These are phyloP conservation scores for Rhynchotus rufescens DNA, from an alignment of 2,797 vertebrate species.

Conservation along the genomic window DNA sequence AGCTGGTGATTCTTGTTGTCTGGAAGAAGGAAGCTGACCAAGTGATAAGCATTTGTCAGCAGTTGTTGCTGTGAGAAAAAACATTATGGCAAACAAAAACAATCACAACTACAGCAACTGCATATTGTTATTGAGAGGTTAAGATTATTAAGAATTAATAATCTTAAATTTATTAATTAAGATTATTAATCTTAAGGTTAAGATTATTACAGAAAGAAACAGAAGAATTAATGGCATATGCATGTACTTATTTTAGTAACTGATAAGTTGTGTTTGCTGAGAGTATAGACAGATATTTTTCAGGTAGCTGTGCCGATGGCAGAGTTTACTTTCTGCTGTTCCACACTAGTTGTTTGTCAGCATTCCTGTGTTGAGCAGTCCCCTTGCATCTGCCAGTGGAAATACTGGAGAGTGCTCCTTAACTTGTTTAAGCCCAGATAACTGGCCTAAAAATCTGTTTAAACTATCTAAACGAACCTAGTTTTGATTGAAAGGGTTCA, in stretches of 20 bases:
- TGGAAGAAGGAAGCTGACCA: background rate
- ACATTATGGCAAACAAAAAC: background rate
- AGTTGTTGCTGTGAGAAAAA: background rate
- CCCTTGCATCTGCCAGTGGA: background rate
- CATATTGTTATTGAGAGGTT: background rate
- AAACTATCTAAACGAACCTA: background rate
- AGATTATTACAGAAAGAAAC: background rate
- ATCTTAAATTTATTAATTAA: too few species aligned
- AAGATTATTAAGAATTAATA: background rate
- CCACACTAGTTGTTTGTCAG: background rate
- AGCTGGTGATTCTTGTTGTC: background rate
- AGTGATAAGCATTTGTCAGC: background rate
- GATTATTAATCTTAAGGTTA: too few species aligned
- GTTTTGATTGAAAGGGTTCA: background rate
- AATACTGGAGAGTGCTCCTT: background rate
- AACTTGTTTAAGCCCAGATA: background rate
- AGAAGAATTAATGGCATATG: background rate
- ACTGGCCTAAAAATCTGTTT: background rate
- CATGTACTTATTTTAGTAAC: background rate
- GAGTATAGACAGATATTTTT: background rate
- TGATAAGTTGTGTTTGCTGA: background rate
- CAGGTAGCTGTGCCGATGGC: background rate
- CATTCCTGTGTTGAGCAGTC: background rate
- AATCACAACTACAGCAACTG: accelerated
- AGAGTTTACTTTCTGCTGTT: background rate